phyloP scores from a whole-genome alignment of 1,140 invertebrate species.

The Ooceraea biroi region DNA sequence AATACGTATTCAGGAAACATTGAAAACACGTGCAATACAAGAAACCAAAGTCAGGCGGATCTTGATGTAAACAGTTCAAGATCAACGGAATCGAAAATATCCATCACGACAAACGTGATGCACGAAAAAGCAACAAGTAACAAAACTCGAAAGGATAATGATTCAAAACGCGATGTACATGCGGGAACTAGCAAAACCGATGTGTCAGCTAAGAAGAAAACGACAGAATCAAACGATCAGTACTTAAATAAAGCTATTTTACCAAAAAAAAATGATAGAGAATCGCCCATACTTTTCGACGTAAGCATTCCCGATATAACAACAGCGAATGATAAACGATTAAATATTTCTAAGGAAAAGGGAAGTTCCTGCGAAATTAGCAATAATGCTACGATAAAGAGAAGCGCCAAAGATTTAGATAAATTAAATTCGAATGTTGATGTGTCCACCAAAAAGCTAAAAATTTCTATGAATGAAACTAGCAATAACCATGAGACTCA shows the following conservation, averaged over 20 bases:
- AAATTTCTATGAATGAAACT: not conserved
- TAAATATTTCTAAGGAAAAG: not conserved
- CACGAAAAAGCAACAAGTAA: not conserved
- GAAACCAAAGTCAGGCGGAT: not conserved
- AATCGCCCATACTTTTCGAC: conserved; percentile 32
- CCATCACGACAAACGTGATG: not conserved
- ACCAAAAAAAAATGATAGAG: conserved; percentile 10
- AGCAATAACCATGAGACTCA: not conserved
- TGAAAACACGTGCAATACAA: not conserved
- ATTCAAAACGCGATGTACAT: not conserved
- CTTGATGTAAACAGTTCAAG: not conserved
- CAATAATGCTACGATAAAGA: conserved; percentile 13
- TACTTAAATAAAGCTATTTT: conserved; percentile 29
- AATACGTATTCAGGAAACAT: conserved; percentile 27
- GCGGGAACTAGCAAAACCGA: not conserved
- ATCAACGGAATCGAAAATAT: not conserved
- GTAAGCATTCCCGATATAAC: conserved; percentile 44
- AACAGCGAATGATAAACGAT: conserved; percentile 7
- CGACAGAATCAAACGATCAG: conserved; percentile 5
- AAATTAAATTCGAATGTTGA: not conserved
- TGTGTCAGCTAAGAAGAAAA: conserved; percentile 1
- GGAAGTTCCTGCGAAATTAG: not conserved
- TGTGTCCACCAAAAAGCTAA: conserved; percentile 30
- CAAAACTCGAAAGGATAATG: conserved; percentile 2
- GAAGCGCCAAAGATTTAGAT: not conserved